Conservation (phyloP, 30 jellyfish, hydroid and myxozoan genomes). For the Calvadosia cruxmelitensis region DNA sequence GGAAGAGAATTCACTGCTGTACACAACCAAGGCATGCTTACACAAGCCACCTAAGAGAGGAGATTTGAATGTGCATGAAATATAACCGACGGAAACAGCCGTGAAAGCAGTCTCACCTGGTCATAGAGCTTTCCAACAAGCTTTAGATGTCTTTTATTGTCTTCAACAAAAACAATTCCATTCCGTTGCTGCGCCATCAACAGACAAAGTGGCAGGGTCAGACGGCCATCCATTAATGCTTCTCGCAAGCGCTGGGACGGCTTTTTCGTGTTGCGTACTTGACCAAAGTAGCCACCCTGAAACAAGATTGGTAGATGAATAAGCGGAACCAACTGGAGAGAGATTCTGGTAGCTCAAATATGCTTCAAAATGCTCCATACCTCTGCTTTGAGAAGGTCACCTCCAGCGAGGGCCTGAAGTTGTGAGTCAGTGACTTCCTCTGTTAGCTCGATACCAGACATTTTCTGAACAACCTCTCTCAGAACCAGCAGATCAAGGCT, state of each 20-base stretch:
- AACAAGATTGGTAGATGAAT: background rate
- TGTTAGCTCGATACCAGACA: slow-evolving; percentile 91
- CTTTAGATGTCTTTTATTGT: slow-evolving; percentile 56
- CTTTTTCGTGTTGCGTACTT: slow-evolving; percentile 79
- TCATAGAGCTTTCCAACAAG: slow-evolving; percentile 86
- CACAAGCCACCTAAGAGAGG: too few species aligned
- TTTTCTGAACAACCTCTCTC: slow-evolving; percentile 86
- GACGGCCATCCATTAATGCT: slow-evolving; percentile 73
- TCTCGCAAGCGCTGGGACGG: slow-evolving; percentile 85
- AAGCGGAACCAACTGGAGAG: too few species aligned
- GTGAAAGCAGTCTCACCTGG: too few species aligned
- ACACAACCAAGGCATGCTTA: too few species aligned
- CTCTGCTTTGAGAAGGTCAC: slow-evolving; percentile 83
- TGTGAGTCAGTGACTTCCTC: slow-evolving; percentile 82
- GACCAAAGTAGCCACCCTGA: slow-evolving; percentile 96
- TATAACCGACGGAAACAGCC: too few species aligned
- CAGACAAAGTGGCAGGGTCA: slow-evolving; percentile 80
- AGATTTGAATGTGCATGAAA: too few species aligned
- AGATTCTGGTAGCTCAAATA: too few species aligned
- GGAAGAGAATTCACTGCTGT: too few species aligned
- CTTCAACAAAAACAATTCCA: slow-evolving; percentile 86
- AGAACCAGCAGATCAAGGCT: slow-evolving; percentile 86
- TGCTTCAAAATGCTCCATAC: too few species aligned
- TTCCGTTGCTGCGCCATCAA: slow-evolving; percentile 89
- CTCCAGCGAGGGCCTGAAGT: slow-evolving; percentile 91